Percentiles rank a stretch among this genome's conserved stretches.
phyloP scores from a whole-genome alignment of 2,888 invertebrate species.

The Dastarcus helophoroides region DNA sequence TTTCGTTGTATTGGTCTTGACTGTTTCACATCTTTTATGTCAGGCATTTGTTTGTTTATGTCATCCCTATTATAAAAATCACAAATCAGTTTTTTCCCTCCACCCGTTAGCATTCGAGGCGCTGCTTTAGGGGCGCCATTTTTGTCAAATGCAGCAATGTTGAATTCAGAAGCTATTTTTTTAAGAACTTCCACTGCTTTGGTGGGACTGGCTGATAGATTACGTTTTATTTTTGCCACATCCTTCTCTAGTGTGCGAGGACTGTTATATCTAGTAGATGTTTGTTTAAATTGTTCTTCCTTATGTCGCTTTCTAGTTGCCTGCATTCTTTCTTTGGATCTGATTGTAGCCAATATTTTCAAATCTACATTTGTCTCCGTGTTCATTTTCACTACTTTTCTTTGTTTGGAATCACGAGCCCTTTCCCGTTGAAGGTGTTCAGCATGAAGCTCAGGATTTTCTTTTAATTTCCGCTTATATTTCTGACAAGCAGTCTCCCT shows the following conservation, averaged over 20 bases:
- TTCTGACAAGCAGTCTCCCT: too few species aligned
- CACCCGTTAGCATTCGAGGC: conserved; percentile 10
- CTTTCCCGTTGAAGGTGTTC: conserved; percentile 3
- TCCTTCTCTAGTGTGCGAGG: conserved; percentile 9
- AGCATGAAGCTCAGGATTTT: conserved; percentile 8
- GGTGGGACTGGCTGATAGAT: conserved; percentile 11
- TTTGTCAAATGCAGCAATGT: conserved; percentile 10
- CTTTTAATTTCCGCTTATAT: too few species aligned
- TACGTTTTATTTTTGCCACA: conserved; percentile 11
- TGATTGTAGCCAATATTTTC: too few species aligned
- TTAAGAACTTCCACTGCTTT: too few species aligned
- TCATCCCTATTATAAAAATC: conserved; percentile 10
- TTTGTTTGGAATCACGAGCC: too few species aligned
- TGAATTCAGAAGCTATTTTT: conserved; percentile 12
- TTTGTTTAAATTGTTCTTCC: conserved; percentile 8
- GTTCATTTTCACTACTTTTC: conserved; percentile 7
- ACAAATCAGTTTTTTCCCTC: conserved; percentile 3
- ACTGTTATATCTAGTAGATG: conserved; percentile 8
- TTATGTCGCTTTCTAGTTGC: conserved; percentile 10
- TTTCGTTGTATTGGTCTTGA: too few species aligned
- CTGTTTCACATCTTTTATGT: conserved; percentile 4
- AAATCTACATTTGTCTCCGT: conserved; percentile 8
- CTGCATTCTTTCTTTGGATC: too few species aligned
- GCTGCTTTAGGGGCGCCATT: conserved; percentile 8
- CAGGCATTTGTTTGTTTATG: conserved; percentile 7